Evolutionary conservation across 2,888 invertebrate genomes (phyloP), one percentile per base, ranked within the genome.

Genomic region (Neoascia interrupta): DNA sequence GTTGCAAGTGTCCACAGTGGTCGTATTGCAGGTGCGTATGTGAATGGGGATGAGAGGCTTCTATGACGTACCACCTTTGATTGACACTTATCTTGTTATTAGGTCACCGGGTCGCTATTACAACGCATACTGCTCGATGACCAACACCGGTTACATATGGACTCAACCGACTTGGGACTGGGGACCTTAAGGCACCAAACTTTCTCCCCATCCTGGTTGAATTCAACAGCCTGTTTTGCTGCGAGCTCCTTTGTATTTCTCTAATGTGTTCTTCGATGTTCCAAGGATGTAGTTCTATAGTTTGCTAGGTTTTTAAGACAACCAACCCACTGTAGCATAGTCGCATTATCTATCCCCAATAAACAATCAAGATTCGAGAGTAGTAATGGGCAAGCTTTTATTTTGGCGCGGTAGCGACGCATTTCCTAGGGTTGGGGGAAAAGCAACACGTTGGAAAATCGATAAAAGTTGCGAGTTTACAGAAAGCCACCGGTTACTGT

Each of bases 141-240:
- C 95, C 16, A 94, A 94, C 82, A 96, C 96, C 28, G 96, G 96
- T 16, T 96, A 96, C 89, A 96, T 96, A 85, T 96, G 96, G 96
- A 93, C 93, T 79, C 96, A 96, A 86, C 95, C 95, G 11, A 89
- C 87, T 61, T 90, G 88, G 89, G 87, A 84, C 37, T 88, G 88
- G 87, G 85, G 82, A 75, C 84, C 84, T 58, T 83, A 80, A 81
- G 82, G 81, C 72, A 82, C 5, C n/a, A 41, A 37, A 6, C 18
- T n/a, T n/a, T n/a, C 8, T 15, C 0, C 4, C 10, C 0, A 10
- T 11, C 28, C 28, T 21, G 15, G 5, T 8, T 16, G 3, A 53
- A 31, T 36, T 60, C 26, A 41, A 54, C 36, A 60, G 53, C 16
- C 64, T 53, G 36, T 49, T 19, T 39, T 31, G 43, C 31, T 60